Percentiles rank a stretch among this genome's conserved stretches.
These are phyloP conservation scores for Monodelphis domestica DNA, from an alignment of 2,797 vertebrate genomes.

Conservation along the genomic window DNA sequence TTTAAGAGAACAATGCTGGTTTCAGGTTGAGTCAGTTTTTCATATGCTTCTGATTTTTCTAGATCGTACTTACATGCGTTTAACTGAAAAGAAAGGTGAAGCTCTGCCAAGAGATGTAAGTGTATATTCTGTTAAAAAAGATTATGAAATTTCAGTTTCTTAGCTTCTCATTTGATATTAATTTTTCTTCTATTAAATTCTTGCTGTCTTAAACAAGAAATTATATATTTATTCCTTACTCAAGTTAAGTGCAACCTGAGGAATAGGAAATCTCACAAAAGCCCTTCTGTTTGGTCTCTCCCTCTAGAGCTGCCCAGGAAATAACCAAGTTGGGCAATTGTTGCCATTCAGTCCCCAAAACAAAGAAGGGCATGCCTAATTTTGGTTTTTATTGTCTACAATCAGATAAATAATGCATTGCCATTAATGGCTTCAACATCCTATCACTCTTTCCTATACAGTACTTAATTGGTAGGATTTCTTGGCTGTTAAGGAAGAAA, in stretches of 20 bases:
- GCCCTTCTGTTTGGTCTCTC: slow-evolving; percentile 50
- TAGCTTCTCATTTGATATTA: slow-evolving; percentile 34
- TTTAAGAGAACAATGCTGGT: slow-evolving; percentile 70
- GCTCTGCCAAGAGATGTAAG: slow-evolving; percentile 97
- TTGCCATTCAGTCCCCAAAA: slow-evolving; percentile 13
- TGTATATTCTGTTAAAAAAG: slow-evolving; percentile 73
- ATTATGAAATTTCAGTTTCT: slow-evolving; percentile 51
- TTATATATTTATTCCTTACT: slow-evolving; percentile 42
- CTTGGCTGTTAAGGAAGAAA: slow-evolving; percentile 36
- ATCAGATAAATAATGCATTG: slow-evolving; percentile 6
- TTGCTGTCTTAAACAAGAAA: slow-evolving; percentile 45
- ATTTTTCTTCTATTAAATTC: slow-evolving; percentile 31
- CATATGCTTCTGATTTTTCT: slow-evolving; percentile 75
- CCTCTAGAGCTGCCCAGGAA: slow-evolving; percentile 55
- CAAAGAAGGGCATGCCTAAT: slow-evolving; percentile 46
- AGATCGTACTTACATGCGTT: slow-evolving; percentile 98
- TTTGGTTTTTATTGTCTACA: slow-evolving; percentile 46
- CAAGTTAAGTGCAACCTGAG: slow-evolving; percentile 40
- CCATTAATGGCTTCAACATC: not conserved
- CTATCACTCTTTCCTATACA: slow-evolving; percentile 46
- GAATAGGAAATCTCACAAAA: slow-evolving; percentile 52
- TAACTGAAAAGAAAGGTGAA: slow-evolving; percentile 98
- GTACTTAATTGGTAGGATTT: slow-evolving; percentile 37
- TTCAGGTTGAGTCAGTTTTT: slow-evolving; percentile 50
- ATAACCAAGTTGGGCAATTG: slow-evolving; percentile 42